Conservation (phyloP, 2,888 invertebrate species). For the Strigamia transsilvanica region DNA sequence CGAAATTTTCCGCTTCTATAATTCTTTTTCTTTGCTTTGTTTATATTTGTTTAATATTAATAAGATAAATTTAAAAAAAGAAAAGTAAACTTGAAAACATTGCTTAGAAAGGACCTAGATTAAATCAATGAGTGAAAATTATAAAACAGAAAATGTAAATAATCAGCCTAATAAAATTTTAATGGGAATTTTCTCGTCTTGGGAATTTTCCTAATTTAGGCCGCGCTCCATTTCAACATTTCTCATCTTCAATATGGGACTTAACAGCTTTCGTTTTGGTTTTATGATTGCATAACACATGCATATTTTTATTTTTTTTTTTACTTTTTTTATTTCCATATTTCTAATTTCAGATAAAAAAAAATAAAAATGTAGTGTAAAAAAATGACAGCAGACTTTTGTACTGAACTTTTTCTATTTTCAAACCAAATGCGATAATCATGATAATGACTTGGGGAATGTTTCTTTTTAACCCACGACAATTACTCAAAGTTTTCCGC, state of each 20-base stretch:
- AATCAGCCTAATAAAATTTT: constrained; percentile 39
- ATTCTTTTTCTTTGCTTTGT: not conserved
- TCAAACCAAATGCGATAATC: constrained; percentile 17
- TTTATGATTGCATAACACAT: not conserved
- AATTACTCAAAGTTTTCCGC: constrained; percentile 33
- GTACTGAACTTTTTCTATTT: not conserved
- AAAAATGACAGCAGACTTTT: not conserved
- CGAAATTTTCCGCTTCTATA: not conserved
- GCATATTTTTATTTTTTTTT: not conserved
- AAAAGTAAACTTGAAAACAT: constrained; percentile 14
- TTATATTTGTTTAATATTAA: not conserved
- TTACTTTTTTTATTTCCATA: too few relatives aligned
- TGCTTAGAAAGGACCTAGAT: not conserved
- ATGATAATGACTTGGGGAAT: constrained; percentile 38
- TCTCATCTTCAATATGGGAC: constrained; percentile 12
- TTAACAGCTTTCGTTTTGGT: not conserved
- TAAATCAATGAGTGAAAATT: not conserved
- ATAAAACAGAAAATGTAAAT: not conserved
- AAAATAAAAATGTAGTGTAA: not conserved
- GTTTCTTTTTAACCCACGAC: constrained; percentile 32
- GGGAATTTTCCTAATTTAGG: constrained; percentile 32
- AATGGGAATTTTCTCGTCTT: constrained; percentile 41
- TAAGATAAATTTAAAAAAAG: not conserved
- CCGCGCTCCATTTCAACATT: constrained; percentile 24
- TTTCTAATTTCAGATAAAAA: not conserved